These are phyloP conservation scores for Bombyx mori DNA, from an alignment of 1,140 invertebrate genomes.

Conservation along the genomic window ASM3026992v2 NC_085119.1:3793001-3793500, in stretches of 20 bases:
- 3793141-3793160: no score
- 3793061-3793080: no score
- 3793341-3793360: constrained; percentile 18
- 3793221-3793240: constrained; percentile 50
- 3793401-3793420: background rate
- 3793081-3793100: no score
- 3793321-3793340: constrained; percentile 41
- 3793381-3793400: constrained; percentile 8
- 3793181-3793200: constrained; percentile 45
- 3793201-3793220: constrained; percentile 57
- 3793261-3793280: constrained; percentile 43
- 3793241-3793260: constrained; percentile 34
- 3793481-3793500: no score
- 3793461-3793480: no score
- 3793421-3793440: constrained; percentile 2
- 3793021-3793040: no score
- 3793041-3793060: no score
- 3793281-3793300: constrained; percentile 62
- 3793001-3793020: no score
- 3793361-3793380: constrained; percentile 22
- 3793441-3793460: background rate
- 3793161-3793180: constrained; percentile 17
- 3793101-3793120: no score
- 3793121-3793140: no score
- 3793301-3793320: constrained; percentile 55